Conservation (phyloP, 2,888 invertebrate species). For the Drosophila birchii region DNA sequence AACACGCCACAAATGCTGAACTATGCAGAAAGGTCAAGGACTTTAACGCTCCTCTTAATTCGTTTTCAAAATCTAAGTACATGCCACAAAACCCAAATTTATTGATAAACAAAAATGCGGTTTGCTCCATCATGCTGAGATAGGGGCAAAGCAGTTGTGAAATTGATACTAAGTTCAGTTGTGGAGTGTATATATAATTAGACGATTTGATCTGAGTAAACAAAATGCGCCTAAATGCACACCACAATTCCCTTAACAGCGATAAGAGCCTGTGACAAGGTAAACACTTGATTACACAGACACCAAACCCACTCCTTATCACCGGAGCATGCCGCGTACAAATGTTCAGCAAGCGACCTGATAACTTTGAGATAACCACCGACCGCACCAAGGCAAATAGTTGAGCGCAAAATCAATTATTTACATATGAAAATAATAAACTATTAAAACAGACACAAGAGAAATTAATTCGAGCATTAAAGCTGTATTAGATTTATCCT, state of each 20-base stretch:
- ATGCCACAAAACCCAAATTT: not conserved
- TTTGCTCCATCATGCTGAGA: slow-evolving; percentile 38
- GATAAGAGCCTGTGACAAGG: slow-evolving; percentile 21
- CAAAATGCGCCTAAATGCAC: slow-evolving; percentile 35
- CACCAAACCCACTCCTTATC: slow-evolving; percentile 21
- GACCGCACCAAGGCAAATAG: slow-evolving; percentile 10
- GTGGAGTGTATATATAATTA: slow-evolving; percentile 10
- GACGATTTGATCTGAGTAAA: slow-evolving; percentile 12
- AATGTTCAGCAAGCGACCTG: slow-evolving; percentile 28
- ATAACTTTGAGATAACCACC: slow-evolving; percentile 31
- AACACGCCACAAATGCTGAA: slow-evolving; percentile 33
- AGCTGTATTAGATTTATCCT: not conserved
- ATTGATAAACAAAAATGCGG: slow-evolving; percentile 10
- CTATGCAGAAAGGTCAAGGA: slow-evolving; percentile 53
- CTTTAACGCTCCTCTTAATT: slow-evolving; percentile 8
- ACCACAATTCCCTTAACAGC: slow-evolving; percentile 6
- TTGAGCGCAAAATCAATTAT: not conserved
- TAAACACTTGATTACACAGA: slow-evolving; percentile 33
- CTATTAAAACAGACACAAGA: not conserved
- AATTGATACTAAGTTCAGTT: slow-evolving; percentile 25
- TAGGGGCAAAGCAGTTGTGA: slow-evolving; percentile 12
- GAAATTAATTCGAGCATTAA: not conserved
- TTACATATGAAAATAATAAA: not conserved
- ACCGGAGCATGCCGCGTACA: slow-evolving; percentile 16
- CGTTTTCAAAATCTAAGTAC: slow-evolving; percentile 9